Evolutionary conservation across 1,140 invertebrate genomes (phyloP).

Genomic region (Belonocnema kinseyi): DNA sequence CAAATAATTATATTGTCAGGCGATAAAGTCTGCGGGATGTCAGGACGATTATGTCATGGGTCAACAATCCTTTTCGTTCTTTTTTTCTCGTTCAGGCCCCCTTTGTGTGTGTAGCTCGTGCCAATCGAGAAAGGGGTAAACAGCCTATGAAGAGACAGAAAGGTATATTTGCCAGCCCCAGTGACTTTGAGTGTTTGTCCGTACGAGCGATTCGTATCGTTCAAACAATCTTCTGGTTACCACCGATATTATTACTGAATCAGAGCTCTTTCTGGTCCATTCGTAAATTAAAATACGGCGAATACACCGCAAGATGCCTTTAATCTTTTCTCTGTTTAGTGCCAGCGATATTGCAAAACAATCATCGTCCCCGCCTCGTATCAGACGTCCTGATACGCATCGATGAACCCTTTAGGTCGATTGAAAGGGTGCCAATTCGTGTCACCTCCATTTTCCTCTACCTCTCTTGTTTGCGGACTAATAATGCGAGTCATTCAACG

Average conservation of each 20-base stretch:
- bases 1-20: constrained; percentile 71
- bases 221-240: too few species aligned
- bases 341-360: background rate
- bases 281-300: too few species aligned
- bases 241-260: too few species aligned
- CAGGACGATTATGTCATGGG: constrained; percentile 56
- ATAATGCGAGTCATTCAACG: constrained; percentile 6
- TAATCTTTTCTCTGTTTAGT: background rate
- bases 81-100: background rate
- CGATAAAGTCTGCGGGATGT: constrained; percentile 61
- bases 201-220: too few species aligned
- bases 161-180: background rate
- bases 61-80: constrained; percentile 44
- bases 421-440: constrained; percentile 30
- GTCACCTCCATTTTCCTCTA: background rate
- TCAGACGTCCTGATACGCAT: constrained; percentile 45
- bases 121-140: constrained; percentile 34
- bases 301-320: constrained; percentile 6
- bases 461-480: background rate
- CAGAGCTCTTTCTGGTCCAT: too few species aligned
- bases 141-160: background rate
- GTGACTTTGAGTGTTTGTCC: background rate
- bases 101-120: background rate
- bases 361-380: constrained; percentile 4
- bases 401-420: constrained; percentile 44